These are phyloP conservation scores for Harpalus rufipes DNA, from an alignment of 2,888 invertebrate species.

Conservation along the genomic window DNA sequence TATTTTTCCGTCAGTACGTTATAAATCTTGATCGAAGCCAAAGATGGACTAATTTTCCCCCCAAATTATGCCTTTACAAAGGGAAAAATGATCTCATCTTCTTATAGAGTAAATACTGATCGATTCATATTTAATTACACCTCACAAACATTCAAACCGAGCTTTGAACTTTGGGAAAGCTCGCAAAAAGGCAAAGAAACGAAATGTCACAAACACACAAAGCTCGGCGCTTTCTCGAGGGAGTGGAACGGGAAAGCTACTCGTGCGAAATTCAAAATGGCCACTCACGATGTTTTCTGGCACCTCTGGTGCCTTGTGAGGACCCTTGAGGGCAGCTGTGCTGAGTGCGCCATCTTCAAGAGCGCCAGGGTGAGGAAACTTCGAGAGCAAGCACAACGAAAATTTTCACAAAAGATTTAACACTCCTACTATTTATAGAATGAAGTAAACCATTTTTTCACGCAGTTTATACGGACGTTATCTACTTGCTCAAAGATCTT, in stretches of 20 bases:
- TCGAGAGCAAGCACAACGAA: background rate
- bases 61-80: too few species aligned
- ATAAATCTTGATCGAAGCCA: too few species aligned
- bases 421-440: too few species aligned
- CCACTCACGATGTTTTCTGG: constrained; percentile 70
- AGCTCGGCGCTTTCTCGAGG: background rate
- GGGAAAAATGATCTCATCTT: background rate
- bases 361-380: background rate
- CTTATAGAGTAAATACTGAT: background rate
- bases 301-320: constrained; percentile 69
- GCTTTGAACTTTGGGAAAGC: background rate
- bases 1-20: too few species aligned
- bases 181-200: constrained; percentile 28
- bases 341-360: constrained; percentile 9
- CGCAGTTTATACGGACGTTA: too few species aligned
- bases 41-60: too few species aligned
- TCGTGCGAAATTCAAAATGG: constrained; percentile 70
- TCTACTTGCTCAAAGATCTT: too few species aligned
- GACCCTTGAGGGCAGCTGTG: constrained; percentile 67
- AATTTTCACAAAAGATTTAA: background rate
- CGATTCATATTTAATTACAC: constrained; percentile 19
- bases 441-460: too few species aligned
- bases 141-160: constrained; percentile 3
- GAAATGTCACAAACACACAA: constrained; percentile 57
- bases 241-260: constrained; percentile 57